These are phyloP conservation scores for Neosilurus mollespiculum DNA, from an alignment of 2,797 vertebrate genomes.

Conservation along the genomic window DNA sequence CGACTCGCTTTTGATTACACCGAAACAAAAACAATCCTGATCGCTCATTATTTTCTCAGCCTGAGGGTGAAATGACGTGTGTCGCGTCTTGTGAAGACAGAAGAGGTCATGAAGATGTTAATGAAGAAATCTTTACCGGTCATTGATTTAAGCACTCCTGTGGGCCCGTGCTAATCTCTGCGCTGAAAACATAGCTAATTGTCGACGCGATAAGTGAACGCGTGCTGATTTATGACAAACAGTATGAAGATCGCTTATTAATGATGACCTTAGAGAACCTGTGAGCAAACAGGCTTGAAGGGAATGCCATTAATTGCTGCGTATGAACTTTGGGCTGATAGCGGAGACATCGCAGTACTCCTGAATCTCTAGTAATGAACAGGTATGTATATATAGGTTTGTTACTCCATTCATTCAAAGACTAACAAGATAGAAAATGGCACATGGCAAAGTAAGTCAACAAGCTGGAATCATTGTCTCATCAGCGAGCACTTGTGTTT, in stretches of 20 bases:
- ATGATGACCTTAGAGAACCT: constrained; percentile 54
- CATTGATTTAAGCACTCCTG: constrained; percentile 73
- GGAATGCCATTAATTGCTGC: constrained; percentile 22
- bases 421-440: not conserved
- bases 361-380: not conserved
- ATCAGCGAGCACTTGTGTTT: constrained; percentile 14
- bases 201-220: constrained; percentile 70
- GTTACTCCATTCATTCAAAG: not conserved
- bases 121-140: constrained; percentile 70
- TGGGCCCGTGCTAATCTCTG: constrained; percentile 57
- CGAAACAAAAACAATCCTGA: not conserved
- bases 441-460: not conserved
- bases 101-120: constrained; percentile 58
- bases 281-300: not conserved
- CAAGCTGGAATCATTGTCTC: constrained; percentile 14
- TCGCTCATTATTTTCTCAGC: not conserved
- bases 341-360: not conserved
- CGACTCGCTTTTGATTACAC: constrained; percentile 1
- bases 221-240: constrained; percentile 69
- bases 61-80: constrained; percentile 20
- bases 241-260: constrained; percentile 58
- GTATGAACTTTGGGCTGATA: constrained; percentile 13
- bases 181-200: constrained; percentile 64
- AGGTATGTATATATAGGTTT: not conserved
- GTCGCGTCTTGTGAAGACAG: constrained; percentile 47